Evolutionary conservation across 2,888 invertebrate species (phyloP), one percentile per base, ranked within the genome.

Genomic region (Zonitis immaculata): DNA sequence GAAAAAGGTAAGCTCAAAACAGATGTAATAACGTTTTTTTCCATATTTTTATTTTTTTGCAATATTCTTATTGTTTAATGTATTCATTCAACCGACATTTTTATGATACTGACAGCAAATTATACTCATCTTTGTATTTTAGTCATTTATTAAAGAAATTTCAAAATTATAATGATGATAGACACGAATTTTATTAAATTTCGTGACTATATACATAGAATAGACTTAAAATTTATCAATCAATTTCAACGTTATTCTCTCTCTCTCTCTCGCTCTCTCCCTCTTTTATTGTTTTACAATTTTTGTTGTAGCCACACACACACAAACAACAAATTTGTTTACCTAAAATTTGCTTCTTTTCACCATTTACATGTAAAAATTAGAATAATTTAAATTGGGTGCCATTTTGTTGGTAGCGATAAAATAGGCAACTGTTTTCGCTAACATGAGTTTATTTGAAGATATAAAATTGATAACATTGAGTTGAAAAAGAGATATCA

Each of bases 1-100:
- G 53, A 78, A 75, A 69, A 83, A 77, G 81, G 85, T 78, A 66
- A 66, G 68, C 54, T 42, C n/a, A 22, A 39, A 47, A 39, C 25
- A 32, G 25, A 35, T 47, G 39, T 16, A 4, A 2, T 4, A 3
- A 3, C 5, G 22, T 22, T 22, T 5, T 22, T 5, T 4, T 22
- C 22, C 3, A 22, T 22, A 39, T 39, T 18, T 11, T 2, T 11
- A 39, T 18, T 39, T 39, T 5, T n/a, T n/a, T n/a, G n/a, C n/a
- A n/a, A n/a, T 39, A 18, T 39, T 18, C 18, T 22, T 5, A 5
- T 22, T 22, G 22, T 22, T 22, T 22, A 22, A 4, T 22, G 22
- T 22, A 4, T 22, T 5, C 3, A 22, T 4, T 22, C 22, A 5
- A 22, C 5, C n/a, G 18, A 18, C 6, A 39, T 20, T 39, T 39